These are phyloP conservation scores for Tanypteryx hageni DNA, from an alignment of 2,888 invertebrate species.

Conservation along the genomic window DNA sequence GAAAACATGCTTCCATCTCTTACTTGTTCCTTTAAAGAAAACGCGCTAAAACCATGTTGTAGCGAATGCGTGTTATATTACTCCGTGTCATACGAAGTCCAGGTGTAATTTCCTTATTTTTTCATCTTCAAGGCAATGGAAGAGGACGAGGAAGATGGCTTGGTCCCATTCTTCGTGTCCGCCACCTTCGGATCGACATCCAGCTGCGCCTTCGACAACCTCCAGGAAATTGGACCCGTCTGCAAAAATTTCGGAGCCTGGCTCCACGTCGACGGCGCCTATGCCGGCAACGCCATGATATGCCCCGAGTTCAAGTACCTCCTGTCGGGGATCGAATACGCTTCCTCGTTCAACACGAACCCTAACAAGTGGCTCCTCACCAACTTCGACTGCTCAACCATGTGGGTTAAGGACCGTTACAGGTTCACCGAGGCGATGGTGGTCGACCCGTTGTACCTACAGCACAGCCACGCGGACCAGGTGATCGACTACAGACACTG, in stretches of 20 bases:
- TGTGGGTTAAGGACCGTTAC: slow-evolving; percentile 89
- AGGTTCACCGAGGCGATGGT: slow-evolving; percentile 88
- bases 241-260: slow-evolving; percentile 83
- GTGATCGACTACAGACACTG: slow-evolving; percentile 88
- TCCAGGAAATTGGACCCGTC: slow-evolving; percentile 87
- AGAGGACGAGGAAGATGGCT: slow-evolving; percentile 84
- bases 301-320: slow-evolving; percentile 87
- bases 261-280: slow-evolving; percentile 93
- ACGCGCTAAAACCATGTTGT: too few relatives aligned
- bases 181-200: slow-evolving; percentile 91
- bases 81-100: too few relatives aligned
- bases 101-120: too few relatives aligned
- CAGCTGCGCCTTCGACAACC: slow-evolving; percentile 89
- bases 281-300: slow-evolving; percentile 91
- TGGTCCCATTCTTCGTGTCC: slow-evolving; percentile 90
- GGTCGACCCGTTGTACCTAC: slow-evolving; percentile 91
- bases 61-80: too few relatives aligned
- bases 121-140: slow-evolving; percentile 77
- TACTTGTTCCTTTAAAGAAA: too few relatives aligned
- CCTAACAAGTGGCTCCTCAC: slow-evolving; percentile 92
- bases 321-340: slow-evolving; percentile 83
- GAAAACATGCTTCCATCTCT: too few relatives aligned
- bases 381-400: slow-evolving; percentile 89
- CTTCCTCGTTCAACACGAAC: slow-evolving; percentile 91
- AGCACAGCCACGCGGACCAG: slow-evolving; percentile 86